Conservation (phyloP, 2,113 vertebrate species). For the Cisticola juncidis region DNA sequence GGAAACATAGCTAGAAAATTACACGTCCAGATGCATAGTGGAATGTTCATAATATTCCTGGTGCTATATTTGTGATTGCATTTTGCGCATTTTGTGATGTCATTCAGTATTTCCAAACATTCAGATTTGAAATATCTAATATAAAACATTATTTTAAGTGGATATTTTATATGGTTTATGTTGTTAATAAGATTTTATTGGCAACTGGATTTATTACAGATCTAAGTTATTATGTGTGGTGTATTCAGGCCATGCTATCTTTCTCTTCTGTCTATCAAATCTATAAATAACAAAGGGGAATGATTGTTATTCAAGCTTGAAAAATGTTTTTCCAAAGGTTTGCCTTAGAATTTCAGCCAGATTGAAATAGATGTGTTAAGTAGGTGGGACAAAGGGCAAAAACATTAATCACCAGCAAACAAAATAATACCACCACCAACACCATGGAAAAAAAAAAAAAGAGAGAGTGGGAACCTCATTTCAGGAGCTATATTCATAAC, state of each 20-base stretch:
- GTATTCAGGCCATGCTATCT: not conserved
- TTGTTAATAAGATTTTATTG: not conserved
- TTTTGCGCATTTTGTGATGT: not conserved
- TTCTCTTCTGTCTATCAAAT: not conserved
- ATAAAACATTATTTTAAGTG: not conserved
- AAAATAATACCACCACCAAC: not conserved
- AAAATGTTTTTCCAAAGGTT: not conserved
- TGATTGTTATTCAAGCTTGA: not conserved
- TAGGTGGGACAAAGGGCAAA: not conserved
- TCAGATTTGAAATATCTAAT: not conserved
- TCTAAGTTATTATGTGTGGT: not conserved
- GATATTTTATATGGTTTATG: not conserved
- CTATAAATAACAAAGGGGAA: not conserved
- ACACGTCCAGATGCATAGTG: not conserved
- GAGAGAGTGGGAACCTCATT: fast-evolving
- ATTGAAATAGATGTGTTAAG: not conserved
- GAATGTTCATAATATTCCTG: not conserved
- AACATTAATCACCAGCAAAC: not conserved
- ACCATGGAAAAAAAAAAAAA: not conserved
- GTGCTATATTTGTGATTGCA: not conserved
- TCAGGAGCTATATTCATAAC: not conserved
- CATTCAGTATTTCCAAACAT: not conserved
- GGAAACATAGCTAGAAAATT: not conserved
- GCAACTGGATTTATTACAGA: not conserved
- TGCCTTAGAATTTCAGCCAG: not conserved